A percentile compares a stretch with the other conserved stretches of the same genome.
Evolutionary conservation across 2,797 vertebrate species (phyloP).

Genomic region (Enteromius trimaculatus): DNA sequence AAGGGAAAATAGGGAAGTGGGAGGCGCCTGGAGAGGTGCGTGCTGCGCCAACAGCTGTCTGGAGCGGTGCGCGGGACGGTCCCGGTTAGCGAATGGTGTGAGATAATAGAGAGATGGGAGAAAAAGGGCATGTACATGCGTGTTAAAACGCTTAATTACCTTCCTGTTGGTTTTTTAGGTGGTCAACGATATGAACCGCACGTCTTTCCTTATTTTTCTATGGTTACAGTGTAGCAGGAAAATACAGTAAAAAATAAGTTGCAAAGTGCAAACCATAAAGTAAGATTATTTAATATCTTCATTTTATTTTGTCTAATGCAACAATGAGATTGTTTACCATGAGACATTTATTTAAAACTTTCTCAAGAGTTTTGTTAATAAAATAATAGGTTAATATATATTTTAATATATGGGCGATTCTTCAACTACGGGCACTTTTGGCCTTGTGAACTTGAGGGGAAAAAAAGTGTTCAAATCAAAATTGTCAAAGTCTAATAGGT

Average conservation of each 20-base stretch:
- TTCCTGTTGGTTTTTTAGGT: background rate
- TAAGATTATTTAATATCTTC: background rate
- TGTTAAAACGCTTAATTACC: background rate
- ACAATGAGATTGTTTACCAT: background rate
- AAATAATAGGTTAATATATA: background rate
- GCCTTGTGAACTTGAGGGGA: no score
- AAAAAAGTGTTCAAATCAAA: no score
- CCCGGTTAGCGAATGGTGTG: slow-evolving; percentile 21
- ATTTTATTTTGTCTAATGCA: background rate
- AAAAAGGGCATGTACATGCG: slow-evolving; percentile 12
- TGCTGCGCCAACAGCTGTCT: slow-evolving; percentile 48
- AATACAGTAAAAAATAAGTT: background rate
- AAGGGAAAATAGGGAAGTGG: background rate
- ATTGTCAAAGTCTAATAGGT: no score
- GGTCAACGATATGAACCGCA: background rate
- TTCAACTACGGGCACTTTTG: no score
- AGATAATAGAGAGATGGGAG: background rate
- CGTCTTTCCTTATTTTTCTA: background rate
- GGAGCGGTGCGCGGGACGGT: slow-evolving; percentile 57
- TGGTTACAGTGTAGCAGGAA: background rate
- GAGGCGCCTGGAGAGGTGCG: slow-evolving; percentile 19
- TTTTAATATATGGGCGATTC: background rate
- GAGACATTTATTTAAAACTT: background rate
- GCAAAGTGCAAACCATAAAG: background rate
- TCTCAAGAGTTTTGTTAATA: background rate